These are phyloP conservation scores for Pectinophora gossypiella DNA, from an alignment of 1,140 invertebrate genomes.

Conservation along the genomic window DNA sequence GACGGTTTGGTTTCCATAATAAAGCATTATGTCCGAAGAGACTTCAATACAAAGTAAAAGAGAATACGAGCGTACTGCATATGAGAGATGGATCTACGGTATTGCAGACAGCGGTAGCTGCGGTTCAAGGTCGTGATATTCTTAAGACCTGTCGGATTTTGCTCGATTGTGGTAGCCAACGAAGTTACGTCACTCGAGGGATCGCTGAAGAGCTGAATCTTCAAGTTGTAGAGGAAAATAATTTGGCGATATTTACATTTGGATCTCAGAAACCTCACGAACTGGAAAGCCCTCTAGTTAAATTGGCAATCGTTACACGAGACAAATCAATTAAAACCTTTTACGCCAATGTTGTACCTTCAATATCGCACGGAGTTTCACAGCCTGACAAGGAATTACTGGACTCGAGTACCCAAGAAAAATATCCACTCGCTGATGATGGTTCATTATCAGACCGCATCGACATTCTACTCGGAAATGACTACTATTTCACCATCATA, in stretches of 20 bases:
- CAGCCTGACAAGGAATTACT: not conserved
- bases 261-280: not conserved
- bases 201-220: not conserved
- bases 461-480: not conserved
- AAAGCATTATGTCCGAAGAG: not conserved
- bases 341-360: conserved; percentile 5
- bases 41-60: not conserved
- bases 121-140: not conserved
- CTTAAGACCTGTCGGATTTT: not conserved
- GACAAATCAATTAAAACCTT: no score
- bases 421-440: conserved; percentile 2
- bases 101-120: conserved; percentile 3
- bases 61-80: not conserved
- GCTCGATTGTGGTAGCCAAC: conserved; percentile 2
- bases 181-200: not conserved
- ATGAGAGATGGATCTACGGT: not conserved
- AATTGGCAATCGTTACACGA: no score
- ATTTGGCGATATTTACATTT: conserved; percentile 6
- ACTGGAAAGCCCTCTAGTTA: not conserved
- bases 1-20: not conserved
- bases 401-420: not conserved
- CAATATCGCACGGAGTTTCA: not conserved
- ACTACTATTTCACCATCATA: not conserved
- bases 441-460: not conserved
- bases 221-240: not conserved